Conservation (phyloP, 1,140 invertebrate genomes). For the Drosophila kikkawai region DNA sequence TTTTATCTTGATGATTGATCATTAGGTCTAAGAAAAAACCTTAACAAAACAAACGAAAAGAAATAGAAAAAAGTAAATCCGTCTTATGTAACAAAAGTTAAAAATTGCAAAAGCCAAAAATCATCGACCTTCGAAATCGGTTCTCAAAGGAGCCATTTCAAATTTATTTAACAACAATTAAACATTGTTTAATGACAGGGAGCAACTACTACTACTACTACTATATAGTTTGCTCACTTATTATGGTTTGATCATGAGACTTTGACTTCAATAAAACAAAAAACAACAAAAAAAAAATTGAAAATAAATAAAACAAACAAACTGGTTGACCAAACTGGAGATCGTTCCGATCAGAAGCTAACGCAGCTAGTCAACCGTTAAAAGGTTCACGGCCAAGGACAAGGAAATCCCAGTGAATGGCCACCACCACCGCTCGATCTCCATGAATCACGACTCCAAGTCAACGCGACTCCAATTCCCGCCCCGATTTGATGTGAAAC, state of each 20-base stretch:
- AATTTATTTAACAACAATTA: slow-evolving; percentile 60
- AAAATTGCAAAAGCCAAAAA: slow-evolving; percentile 76
- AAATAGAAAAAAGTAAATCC: slow-evolving; percentile 70
- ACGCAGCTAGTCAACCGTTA: slow-evolving; percentile 72
- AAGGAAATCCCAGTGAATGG: slow-evolving; percentile 82
- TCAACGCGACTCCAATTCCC: slow-evolving; percentile 17
- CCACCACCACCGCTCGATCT: slow-evolving; percentile 33
- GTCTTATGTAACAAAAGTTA: slow-evolving; percentile 77
- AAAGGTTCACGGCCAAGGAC: slow-evolving; percentile 82
- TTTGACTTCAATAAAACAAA: slow-evolving; percentile 33
- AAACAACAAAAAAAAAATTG: background rate
- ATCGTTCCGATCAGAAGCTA: slow-evolving; percentile 40
- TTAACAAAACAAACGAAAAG: slow-evolving; percentile 39
- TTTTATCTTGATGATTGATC: slow-evolving; percentile 76
- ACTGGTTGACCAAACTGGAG: slow-evolving; percentile 58
- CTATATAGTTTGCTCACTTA: slow-evolving; percentile 40
- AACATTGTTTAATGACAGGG: slow-evolving; percentile 40
- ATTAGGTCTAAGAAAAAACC: slow-evolving; percentile 57
- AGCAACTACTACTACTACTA: slow-evolving; percentile 14
- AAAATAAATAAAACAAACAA: slow-evolving; percentile 59
- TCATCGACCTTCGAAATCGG: slow-evolving; percentile 64
- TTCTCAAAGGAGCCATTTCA: slow-evolving; percentile 69
- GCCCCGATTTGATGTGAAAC: slow-evolving; percentile 29
- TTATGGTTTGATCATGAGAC: slow-evolving; percentile 75
- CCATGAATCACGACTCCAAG: slow-evolving; percentile 64